Evolutionary conservation across 2,113 vertebrate species (phyloP), one percentile per base, ranked within the genome.

Genomic region (Malurus alboscapulatus): DNA sequence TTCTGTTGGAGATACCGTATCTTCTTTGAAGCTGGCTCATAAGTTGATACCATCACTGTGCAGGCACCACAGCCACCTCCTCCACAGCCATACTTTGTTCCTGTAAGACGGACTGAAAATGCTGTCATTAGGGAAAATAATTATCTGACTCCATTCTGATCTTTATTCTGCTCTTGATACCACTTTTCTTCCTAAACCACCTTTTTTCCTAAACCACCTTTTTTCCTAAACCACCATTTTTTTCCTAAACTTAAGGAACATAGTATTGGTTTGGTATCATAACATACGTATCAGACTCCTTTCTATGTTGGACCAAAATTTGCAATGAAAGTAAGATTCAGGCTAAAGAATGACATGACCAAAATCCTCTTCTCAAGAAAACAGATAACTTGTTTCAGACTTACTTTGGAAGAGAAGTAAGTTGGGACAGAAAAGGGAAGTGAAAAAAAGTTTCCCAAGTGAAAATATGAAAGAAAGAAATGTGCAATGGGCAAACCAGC

Each of bases 1-100:
- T 26, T 84, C 38, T 80, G 20, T 34, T 91, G 77, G 88, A 95
- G 97, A 98, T 98, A 98, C 98, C 19, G 17, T 88, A 99, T 98
- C 94, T 94, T 97, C 94, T 97, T 98, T 32, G 93, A 97, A 75
- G 87, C 20, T 54, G 95, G 94, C n/a, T 98, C 94, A 10, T 98
- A 98, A 87, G 92, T 97, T 11, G 98, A 99, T 90, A 99, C 74
- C 98, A 99, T 99, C 88, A 98, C 98, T 0, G 98, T 98, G 81
- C 98, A 98, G 25, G 98, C 98, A 14, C 98, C 98, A 45, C 98
- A 98, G 42, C 97, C 98, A 24, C 98, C 98, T 30, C 98, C 98
- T 44, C 98, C 98, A 84, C 98, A 99, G 88, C 98, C 97, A 51
- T 97, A 98, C 94, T 98, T 99, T 36, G 97, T 98, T 58, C 98